These are phyloP conservation scores for Elachura formosa DNA, from an alignment of 2,113 vertebrate species.

Conservation along the genomic window DNA sequence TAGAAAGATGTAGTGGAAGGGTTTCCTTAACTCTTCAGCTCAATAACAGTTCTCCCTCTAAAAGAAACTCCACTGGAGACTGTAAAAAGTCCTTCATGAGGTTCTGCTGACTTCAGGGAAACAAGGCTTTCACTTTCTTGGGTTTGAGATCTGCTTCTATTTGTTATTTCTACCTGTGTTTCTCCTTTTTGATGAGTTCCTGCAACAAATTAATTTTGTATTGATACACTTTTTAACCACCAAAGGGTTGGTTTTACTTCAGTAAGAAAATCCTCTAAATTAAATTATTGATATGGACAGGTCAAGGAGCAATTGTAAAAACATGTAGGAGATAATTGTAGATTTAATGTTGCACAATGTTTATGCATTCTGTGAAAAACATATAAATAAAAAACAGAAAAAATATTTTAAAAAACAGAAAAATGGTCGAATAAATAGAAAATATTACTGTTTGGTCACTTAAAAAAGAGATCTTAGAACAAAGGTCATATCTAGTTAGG, in stretches of 20 bases:
- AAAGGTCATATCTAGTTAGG: not conserved
- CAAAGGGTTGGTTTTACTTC: not conserved
- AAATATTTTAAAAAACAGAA: too few species aligned
- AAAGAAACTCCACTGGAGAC: not conserved
- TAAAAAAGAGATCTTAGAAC: not conserved
- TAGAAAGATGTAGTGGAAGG: not conserved
- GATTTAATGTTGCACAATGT: not conserved
- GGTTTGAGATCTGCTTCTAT: not conserved
- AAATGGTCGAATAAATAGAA: not conserved
- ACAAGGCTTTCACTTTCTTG: not conserved
- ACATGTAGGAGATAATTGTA: not conserved
- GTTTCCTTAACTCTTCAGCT: not conserved
- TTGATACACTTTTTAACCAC: not conserved
- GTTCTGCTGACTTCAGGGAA: not conserved
- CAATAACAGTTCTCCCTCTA: not conserved
- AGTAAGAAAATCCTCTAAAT: not conserved
- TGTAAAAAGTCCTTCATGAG: not conserved
- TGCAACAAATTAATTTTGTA: not conserved
- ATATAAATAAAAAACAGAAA: not conserved
- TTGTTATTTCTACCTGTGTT: not conserved
- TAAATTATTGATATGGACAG: not conserved
- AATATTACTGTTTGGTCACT: not conserved
- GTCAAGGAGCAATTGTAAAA: not conserved
- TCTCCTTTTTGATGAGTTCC: not conserved
- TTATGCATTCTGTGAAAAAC: not conserved